Percentiles rank a stretch among this genome's conserved stretches.
Conservation (phyloP, 2,888 invertebrate species). For the Celastrina argiolus region DNA sequence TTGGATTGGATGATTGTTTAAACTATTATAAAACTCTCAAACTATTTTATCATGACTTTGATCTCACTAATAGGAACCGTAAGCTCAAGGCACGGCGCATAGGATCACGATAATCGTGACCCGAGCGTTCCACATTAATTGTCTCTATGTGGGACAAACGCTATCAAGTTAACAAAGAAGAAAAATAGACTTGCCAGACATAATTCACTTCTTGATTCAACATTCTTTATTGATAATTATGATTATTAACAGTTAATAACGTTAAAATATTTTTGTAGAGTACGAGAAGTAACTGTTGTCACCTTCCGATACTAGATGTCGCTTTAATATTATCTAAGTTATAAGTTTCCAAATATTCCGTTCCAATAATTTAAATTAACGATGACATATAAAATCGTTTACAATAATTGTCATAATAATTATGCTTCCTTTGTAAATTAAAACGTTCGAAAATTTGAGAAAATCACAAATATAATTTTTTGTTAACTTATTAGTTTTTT, state of each 20-base stretch:
- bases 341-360: no score
- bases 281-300: not conserved
- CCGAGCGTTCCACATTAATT: conserved; percentile 24
- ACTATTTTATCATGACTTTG: not conserved
- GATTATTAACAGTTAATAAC: not conserved
- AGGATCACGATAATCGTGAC: conserved; percentile 26
- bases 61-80: conserved; percentile 23
- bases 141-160: conserved; percentile 3
- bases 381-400: no score
- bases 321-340: not conserved
- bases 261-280: not conserved
- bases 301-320: not conserved
- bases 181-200: not conserved
- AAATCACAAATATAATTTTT: no score
- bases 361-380: no score
- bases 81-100: conserved; percentile 13
- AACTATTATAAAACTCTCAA: not conserved
- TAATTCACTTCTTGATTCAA: not conserved
- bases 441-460: no score
- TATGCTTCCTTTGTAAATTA: no score
- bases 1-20: not conserved
- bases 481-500: no score
- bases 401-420: no score
- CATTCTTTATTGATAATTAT: not conserved
- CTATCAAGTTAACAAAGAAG: not conserved